Conservation (phyloP, 2,888 invertebrate genomes). For the Pycnomerus fuliginosus region DNA sequence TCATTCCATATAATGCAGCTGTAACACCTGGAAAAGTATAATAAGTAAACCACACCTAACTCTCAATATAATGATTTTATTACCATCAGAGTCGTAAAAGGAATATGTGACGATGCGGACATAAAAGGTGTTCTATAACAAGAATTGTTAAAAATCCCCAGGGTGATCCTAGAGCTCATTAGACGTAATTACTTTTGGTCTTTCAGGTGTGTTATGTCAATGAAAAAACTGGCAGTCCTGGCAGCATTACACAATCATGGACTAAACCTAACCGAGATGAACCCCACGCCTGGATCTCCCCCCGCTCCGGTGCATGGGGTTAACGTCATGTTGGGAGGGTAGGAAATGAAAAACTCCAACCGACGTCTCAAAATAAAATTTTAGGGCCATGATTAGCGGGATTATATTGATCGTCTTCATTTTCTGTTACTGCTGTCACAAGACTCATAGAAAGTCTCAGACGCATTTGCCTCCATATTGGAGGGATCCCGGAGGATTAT, state of each 20-base stretch:
- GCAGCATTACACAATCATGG: slow-evolving; percentile 57
- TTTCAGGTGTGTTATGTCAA: slow-evolving; percentile 62
- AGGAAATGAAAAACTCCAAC: slow-evolving; percentile 42
- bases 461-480: slow-evolving; percentile 51
- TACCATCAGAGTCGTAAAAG: too few species aligned
- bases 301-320: slow-evolving; percentile 59
- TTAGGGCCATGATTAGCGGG: slow-evolving; percentile 75
- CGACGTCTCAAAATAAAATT: slow-evolving; percentile 30
- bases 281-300: slow-evolving; percentile 47
- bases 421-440: slow-evolving; percentile 74
- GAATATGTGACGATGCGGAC: too few species aligned
- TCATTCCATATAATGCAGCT: too few species aligned
- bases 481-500: slow-evolving; percentile 54
- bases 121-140: too few species aligned
- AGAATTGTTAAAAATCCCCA: too few species aligned
- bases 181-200: too few species aligned
- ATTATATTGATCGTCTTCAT: slow-evolving; percentile 74
- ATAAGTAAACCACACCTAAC: too few species aligned
- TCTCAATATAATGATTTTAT: too few species aligned
- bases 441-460: slow-evolving; percentile 55
- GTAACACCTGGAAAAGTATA: too few species aligned
- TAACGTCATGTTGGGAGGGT: slow-evolving; percentile 79
- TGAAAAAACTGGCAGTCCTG: slow-evolving; percentile 64
- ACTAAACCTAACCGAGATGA: slow-evolving; percentile 52
- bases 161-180: too few species aligned